These are phyloP conservation scores for Zaprionus ghesquierei DNA, from an alignment of 1,140 invertebrate genomes.

Conservation along the genomic window DNA sequence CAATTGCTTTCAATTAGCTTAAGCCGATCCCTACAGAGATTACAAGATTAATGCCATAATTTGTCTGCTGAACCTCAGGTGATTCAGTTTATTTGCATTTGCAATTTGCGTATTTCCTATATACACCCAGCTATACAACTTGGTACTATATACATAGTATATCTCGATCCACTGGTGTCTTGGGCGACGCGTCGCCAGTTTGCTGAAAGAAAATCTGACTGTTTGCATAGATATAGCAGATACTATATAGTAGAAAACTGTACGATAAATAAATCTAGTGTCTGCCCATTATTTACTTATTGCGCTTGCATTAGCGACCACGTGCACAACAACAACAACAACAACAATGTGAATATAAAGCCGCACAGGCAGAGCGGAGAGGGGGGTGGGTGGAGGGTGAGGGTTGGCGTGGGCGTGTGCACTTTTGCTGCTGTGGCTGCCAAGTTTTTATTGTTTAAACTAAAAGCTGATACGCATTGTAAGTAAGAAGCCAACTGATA, in stretches of 20 bases:
- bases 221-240: slow-evolving; percentile 3
- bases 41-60: not conserved
- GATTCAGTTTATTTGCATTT: slow-evolving; percentile 9
- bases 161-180: not conserved
- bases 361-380: not conserved
- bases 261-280: slow-evolving; percentile 40
- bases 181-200: slow-evolving; percentile 11
- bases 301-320: slow-evolving; percentile 39
- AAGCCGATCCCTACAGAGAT: not conserved
- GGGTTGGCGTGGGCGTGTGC: slow-evolving; percentile 9
- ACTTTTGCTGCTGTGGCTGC: slow-evolving; percentile 14
- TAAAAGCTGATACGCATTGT: slow-evolving; percentile 45
- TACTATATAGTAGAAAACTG: not conserved
- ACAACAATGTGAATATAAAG: not conserved
- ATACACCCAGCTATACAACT: not conserved
- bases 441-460: slow-evolving; percentile 73
- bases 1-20: slow-evolving; percentile 4
- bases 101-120: slow-evolving; percentile 8
- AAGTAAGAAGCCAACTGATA: slow-evolving; percentile 33
- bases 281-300: slow-evolving; percentile 43
- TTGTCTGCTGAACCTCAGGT: not conserved
- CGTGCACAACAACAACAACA: slow-evolving; percentile 33
- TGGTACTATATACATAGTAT: not conserved
- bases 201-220: not conserved
- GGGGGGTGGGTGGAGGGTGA: not conserved